Evolutionary conservation across 2,888 invertebrate genomes (phyloP), one percentile per base, ranked within the genome.

Genomic region (Dicycla oo): DNA sequence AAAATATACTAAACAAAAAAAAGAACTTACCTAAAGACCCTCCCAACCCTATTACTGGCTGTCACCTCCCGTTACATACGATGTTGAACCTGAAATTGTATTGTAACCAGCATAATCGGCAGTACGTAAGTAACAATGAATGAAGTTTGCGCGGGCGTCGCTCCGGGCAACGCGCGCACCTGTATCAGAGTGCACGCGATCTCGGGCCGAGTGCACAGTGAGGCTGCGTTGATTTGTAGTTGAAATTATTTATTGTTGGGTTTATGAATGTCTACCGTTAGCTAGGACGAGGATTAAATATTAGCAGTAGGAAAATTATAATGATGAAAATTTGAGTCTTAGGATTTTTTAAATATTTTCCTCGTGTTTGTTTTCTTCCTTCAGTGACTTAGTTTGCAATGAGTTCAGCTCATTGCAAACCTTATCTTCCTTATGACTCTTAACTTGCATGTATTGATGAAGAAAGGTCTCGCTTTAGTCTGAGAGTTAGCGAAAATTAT

Each of bases 121-220:
- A 67, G 80, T 70, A 78, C 78, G 79, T 73, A 82, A 81, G 90
- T 88, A 93, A 93, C 93, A 95, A 94, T 95, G 95, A 95, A 95
- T 95, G 95, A 92, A 94, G 93, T 84, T 86, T 84, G 91, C 92
- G 91, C 92, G 93, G 93, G 91, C 94, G 92, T 91, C 93, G 94
- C 94, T 91, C 91, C 90, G 87, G 91, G 93, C 91, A 77, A 87
- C 88, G 89, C 83, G 89, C 88, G 91, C 95, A 95, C 95, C 95
- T 95, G 95, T 95, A 93, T 88, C 89, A 75, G 64, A 68, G 82
- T 91, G 91, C 95, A 95, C 95, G 95, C 95, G 92, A 95, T 94
- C 82, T 94, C 85, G 91, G 77, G 91, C 45, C 64, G 67, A 40
- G 80, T 77, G 38, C 77, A 91, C 74, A 34, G 40, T 68, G 78